Base-by-base conservation (phyloP, 2,113 vertebrate species). In the Galbula dea region DNA sequence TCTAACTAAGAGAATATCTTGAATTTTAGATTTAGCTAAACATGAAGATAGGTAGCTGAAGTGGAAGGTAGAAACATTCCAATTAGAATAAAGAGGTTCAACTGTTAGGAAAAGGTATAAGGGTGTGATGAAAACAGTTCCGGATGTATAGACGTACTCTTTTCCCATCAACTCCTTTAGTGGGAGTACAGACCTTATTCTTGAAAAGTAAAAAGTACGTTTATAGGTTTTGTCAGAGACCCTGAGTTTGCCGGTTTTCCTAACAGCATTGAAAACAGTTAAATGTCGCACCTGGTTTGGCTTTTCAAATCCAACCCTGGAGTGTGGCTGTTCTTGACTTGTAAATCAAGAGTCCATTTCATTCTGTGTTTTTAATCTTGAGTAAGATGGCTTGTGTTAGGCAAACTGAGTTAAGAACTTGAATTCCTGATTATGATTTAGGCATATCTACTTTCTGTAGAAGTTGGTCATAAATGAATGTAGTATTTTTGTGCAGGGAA, bases 221-320 rank as follows among this genome's bases (percentile, higher is more conserved):
- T 54, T 3, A 1, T 37, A 55, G 36, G 16, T 66, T 83, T 78
- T 30, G 15, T 62, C n/a, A 63, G 41, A 62, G 43, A 57, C 10
- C 37, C 17, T 0, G 1, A 57, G 29, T 41, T 78, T 30, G 22
- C 19, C 12, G 15, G 0, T 61, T 61, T 74, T 51, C 36, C 9
- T 51, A 8, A 22, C 52, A n/a, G n/a, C 49, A 9, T 30, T 59
- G 43, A 23, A 66, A 84, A 76, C 21, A 21, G 6, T 49, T 71
- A 45, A 66, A 45, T 51, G 34, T 29, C 5, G 4, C 69, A 54
- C 39, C 32, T 43, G 15, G 6, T 57, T n/a, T 67, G 48, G 12
- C 61, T 83, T 46, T 75, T 77, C n/a, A 61, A 10, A 72, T 72
- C 20, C 10, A 7, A 0, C 43, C n/a, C 23, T 49, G 51, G 15